Evolutionary conservation across 1,140 invertebrate genomes (phyloP).

Genomic region (Papilio machaon): DNA sequence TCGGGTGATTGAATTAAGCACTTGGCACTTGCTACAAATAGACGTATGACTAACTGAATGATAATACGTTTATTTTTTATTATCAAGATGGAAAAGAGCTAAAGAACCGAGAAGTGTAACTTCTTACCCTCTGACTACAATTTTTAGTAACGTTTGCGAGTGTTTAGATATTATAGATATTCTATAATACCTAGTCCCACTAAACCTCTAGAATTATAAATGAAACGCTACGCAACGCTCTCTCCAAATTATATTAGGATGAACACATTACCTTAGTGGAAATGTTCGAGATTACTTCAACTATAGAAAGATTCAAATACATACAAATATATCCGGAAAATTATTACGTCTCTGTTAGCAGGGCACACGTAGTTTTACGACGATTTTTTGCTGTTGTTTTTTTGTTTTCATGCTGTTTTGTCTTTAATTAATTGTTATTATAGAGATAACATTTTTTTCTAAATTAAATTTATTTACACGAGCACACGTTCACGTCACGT

Average conservation of each 20-base stretch:
- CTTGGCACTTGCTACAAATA: not conserved
- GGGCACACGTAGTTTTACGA: too few relatives aligned
- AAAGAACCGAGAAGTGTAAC: not conserved
- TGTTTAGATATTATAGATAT: too few relatives aligned
- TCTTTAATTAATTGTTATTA: not conserved
- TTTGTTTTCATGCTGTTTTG: too few relatives aligned
- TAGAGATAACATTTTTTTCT: not conserved
- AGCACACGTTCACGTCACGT: not conserved
- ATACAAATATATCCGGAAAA: too few relatives aligned
- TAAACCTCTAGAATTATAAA: not conserved
- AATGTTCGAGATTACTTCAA: too few relatives aligned
- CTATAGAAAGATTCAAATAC: too few relatives aligned
- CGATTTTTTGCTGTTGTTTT: too few relatives aligned
- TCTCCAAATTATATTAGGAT: too few relatives aligned
- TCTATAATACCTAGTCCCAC: not conserved
- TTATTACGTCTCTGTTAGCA: too few relatives aligned
- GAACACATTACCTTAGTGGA: too few relatives aligned
- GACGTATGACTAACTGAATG: not conserved
- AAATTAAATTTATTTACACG: not conserved
- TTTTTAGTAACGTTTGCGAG: too few relatives aligned
- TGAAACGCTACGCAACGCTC: not conserved
- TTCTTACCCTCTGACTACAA: not conserved
- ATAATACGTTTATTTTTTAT: not conserved
- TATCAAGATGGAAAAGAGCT: not conserved
- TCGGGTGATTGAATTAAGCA: conserved; percentile 5